Evolutionary conservation across 2,888 invertebrate genomes (phyloP), one percentile per base, ranked within the genome.

Genomic region (Euproctis similis): DNA sequence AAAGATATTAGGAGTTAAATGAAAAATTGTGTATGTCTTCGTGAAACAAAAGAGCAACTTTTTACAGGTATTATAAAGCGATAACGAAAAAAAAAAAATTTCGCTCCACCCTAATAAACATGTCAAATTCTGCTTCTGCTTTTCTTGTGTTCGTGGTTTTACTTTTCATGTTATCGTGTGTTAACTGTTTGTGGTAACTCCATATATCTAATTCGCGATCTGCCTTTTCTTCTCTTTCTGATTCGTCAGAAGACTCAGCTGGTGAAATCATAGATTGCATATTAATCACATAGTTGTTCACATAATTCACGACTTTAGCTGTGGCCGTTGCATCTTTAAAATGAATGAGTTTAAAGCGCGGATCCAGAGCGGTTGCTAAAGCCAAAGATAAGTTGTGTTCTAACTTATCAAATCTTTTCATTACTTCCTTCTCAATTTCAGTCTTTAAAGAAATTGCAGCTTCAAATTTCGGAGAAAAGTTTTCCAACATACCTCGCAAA

Each of bases 11-110:
- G 14, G 16, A 16, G 25, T 9, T 17, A 25, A 16, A 25, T 25
- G n/a, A 25, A 25, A 25, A 16, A 16, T 25, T 25, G 25, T 25
- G 12, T 27, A 12, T 27, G 19, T 26, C 7, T 26, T 26, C 17
- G 26, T 18, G 19, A 26, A 26, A 17, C 16, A 26, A 10, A 18
- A 14, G 17, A 12, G 7, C 24, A 19, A 19, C 19, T 19, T 19
- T 19, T 19, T 23, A 12, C 12, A 23, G 12, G 12, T 12, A 23
- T 12, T 9, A 4, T 11, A 9, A 23, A 12, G 10, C 23, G 11
- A 12, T 7, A 7, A 12, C 8, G 12, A 23, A 12, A 12, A 23
- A 23, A 20, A 19, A 19, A 19, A 19, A 14, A 6, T 19, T 24
- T 19, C 18, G 12, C 8, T 19, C 19, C 19, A 19, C 19, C 19